A percentile compares a stretch with the other conserved stretches of the same genome.
These are phyloP conservation scores for Mungos mungo DNA, from an alignment of 2,113 vertebrate species.

Conservation along the genomic window DNA sequence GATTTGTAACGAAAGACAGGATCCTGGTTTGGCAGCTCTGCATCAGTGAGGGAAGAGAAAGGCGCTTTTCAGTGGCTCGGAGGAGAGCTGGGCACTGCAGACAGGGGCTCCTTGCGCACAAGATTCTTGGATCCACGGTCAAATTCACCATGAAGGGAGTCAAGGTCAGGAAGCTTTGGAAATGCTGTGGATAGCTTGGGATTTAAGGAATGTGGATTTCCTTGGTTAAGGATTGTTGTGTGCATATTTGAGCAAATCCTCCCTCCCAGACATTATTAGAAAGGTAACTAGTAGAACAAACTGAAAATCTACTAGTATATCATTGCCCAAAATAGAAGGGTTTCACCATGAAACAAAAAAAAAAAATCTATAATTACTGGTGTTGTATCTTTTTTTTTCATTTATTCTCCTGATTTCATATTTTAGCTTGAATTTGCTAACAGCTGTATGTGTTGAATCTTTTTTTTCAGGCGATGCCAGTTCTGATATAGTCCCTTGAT, in stretches of 20 bases:
- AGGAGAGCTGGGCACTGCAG: slow-evolving; percentile 71
- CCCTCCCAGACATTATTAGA: slow-evolving; percentile 36
- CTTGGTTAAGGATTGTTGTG: slow-evolving; percentile 53
- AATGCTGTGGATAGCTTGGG: slow-evolving; percentile 49
- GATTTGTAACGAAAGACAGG: slow-evolving; percentile 75
- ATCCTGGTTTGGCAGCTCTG: slow-evolving; percentile 68
- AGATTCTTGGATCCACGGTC: slow-evolving; percentile 72
- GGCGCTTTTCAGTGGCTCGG: slow-evolving; percentile 74
- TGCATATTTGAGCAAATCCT: slow-evolving; percentile 65
- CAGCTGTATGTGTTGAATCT: background rate
- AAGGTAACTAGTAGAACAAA: slow-evolving; percentile 49
- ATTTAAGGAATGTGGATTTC: slow-evolving; percentile 59
- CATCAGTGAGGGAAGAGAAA: slow-evolving; percentile 74
- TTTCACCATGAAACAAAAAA: background rate
- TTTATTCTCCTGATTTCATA: slow-evolving; percentile 44
- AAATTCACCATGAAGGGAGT: slow-evolving; percentile 63
- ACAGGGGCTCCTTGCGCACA: slow-evolving; percentile 64
- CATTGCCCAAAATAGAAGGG: slow-evolving; percentile 53
- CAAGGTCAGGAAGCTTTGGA: slow-evolving; percentile 78
- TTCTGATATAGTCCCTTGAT: slow-evolving; percentile 56
- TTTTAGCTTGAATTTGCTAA: slow-evolving; percentile 38
- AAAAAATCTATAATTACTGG: background rate
- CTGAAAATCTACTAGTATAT: slow-evolving; percentile 29
- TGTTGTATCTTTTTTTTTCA: background rate
- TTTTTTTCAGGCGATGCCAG: background rate